Evolutionary conservation across 2,888 invertebrate genomes (phyloP), one percentile per base, ranked within the genome.

Genomic region (Drosophila lacicola): DNA sequence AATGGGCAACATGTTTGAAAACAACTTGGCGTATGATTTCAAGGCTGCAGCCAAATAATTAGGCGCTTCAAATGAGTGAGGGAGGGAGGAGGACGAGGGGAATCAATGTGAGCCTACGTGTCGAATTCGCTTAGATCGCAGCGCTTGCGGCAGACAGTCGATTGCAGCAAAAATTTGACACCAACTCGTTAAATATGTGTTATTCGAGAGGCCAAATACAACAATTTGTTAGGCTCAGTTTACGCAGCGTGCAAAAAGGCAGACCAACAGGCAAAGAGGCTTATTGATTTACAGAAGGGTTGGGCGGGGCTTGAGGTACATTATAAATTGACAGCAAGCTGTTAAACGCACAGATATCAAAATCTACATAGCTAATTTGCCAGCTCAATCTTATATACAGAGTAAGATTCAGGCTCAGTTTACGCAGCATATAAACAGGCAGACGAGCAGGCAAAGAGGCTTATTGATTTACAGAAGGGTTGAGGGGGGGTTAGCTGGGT

Each of bases 11-110:
- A 64, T 47, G 34, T 13, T 34, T 36, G n/a, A 10, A 45, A 33
- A 45, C 14, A 33, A 19, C 13, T 45, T 8, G 13, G 13, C 11
- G 19, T 45, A 29, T 13, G 1, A 37, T 29, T 45, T 61, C 45
- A 61, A 61, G 61, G 64, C 45, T 45, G 36, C 21, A 5, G 2
- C 45, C 17, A 37, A 57, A 19, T 57, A 57, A 51, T 50, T 37
- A 37, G 36, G 4, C 25, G 21, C 10, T 33, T 29, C 6, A 47
- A 17, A n/a, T 47, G 6, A 13, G 21, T 10, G 42, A 37, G 13
- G 13, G 13, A 5, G 4, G 13, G 2, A 10, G 41, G 3, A 41
- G 11, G 10, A 2, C 10, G 17, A 17, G 39, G 17, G 19, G 10
- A 25, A 25, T 14, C 6, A 25, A 25, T 25, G 25, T 25, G 25